Base-by-base conservation (phyloP, 2,113 vertebrate species). In the Arizona elegans region DNA sequence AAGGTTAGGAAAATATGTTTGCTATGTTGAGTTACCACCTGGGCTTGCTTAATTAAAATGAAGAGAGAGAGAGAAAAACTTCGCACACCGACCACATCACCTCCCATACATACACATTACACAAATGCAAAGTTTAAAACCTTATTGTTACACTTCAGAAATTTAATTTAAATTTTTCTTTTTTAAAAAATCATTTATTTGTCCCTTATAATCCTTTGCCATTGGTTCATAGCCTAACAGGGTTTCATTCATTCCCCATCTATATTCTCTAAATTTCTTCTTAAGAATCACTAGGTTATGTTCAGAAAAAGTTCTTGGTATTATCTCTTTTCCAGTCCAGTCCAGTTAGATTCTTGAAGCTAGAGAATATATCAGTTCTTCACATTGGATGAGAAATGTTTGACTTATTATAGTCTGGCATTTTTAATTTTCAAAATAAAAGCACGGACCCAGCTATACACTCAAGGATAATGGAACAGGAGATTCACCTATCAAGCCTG, bases 1-100 rank as follows among this genome's bases (percentile, higher is more conserved):
- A 97, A 96, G 96, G 94, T 88, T 95, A 96, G 96, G 92, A 95
- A 96, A 96, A 95, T 94, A 93, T 94, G 95, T 96, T 97, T 96
- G 96, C 93, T 94, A 92, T 94, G 43, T 90, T 95, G 95, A 90
- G 33, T 95, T 94, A 95, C 92, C 96, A 97, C 96, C 96, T 97
- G 96, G 94, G 95, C 93, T 94, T 95, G 94, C 94, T 96, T 97
- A 96, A 93, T 96, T 93, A 90, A 97, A 91, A 0, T 8, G 92
- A 91, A 53, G 12, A 53, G 62, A 53, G 62, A 53, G 47, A 23
- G 11, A 53, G 47, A 53, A 21, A 87, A 93, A 92, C 93, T 97
- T 96, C 58, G 86, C 58, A 93, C 90, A 92, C 59, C 23, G 70
- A 75, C 0, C 62, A 19, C 21, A 13, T 13, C 29, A 15, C 5